Percentiles rank a stretch among this genome's conserved stretches.
Conservation (phyloP, 2,797 vertebrate species). For the Pipistrellus nathusii region DNA sequence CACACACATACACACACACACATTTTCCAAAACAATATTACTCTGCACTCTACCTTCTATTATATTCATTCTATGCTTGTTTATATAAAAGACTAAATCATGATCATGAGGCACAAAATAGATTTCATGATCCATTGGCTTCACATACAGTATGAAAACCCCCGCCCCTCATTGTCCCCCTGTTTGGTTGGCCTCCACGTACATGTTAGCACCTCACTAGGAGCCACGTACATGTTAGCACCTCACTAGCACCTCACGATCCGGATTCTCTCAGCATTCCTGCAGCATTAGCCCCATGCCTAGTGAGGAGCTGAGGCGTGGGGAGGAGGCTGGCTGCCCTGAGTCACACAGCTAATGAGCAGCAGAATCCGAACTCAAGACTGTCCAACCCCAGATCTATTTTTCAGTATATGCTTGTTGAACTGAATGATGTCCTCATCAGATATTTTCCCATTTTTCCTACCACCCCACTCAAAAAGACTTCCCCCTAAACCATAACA, state of each 20-base stretch:
- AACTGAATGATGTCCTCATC: background rate
- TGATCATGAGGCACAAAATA: conserved; percentile 18
- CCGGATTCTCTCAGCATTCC: background rate
- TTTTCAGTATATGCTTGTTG: background rate
- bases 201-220: background rate
- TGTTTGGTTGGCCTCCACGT: background rate
- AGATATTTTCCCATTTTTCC: background rate
- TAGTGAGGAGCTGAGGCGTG: background rate
- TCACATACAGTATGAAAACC: background rate
- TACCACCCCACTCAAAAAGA: background rate
- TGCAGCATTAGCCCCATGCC: fast-evolving
- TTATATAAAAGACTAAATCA: conserved; percentile 30
- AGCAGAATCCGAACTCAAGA: background rate
- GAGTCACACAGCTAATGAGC: background rate
- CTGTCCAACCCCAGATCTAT: background rate
- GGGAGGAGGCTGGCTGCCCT: background rate
- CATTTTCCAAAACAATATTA: background rate
- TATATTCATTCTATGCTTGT: background rate
- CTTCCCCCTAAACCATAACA: background rate
- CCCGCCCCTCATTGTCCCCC: background rate
- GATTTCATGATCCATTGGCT: conserved; percentile 59
- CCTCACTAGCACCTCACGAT: background rate
- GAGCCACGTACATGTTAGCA: background rate
- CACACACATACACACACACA: background rate
- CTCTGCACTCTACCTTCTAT: background rate